Base-by-base conservation (phyloP, 2,113 vertebrate genomes). In the Salvelinus alpinus region DNA sequence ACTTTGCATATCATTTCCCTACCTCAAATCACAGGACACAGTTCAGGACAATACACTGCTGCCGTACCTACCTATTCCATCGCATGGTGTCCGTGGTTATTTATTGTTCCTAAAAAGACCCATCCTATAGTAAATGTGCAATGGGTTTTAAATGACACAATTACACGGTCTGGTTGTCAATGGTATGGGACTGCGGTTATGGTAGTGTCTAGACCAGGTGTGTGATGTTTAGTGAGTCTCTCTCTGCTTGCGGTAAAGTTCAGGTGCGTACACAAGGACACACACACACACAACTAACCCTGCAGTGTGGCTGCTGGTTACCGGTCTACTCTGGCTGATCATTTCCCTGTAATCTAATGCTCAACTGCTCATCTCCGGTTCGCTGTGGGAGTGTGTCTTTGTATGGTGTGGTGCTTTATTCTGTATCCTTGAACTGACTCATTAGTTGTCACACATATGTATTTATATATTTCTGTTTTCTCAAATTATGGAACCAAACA, bases 281-380 rank as follows among this genome's bases (percentile, higher is more conserved):
- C 67, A 70, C 68, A 3, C 68, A 70, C n/a, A 24, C n/a, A 70
- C 68, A 68, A 20, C 27, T 73, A 54, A 54, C 62, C 67, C 78
- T 65, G 51, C 73, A 64, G 82, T 12, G 54, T 14, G 51, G 16
- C 51, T 54, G 51, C 38, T 11, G 38, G 38, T 12, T 80, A 82
- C 81, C 79, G 34, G 66, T 83, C 72, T 48, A 57, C 72, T 11
- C 48, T 71, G 60, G 74, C 47, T 73, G 80, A 60, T 82, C 66
- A 81, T 78, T 84, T 79, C 76, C 79, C 74, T 81, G 72, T 77
- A 83, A 85, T 81, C 73, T 81, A 83, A 81, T 72, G 71, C 77
- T 70, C 3, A 16, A 57, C 76, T 77, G 25, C 71, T 75, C 57
- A 77, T 79, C 80, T 88, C 72, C 70, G 67, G 75, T 77, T 38